Evolutionary conservation across 2,888 invertebrate species (phyloP).

Genomic region (Parelbella ahira): DNA sequence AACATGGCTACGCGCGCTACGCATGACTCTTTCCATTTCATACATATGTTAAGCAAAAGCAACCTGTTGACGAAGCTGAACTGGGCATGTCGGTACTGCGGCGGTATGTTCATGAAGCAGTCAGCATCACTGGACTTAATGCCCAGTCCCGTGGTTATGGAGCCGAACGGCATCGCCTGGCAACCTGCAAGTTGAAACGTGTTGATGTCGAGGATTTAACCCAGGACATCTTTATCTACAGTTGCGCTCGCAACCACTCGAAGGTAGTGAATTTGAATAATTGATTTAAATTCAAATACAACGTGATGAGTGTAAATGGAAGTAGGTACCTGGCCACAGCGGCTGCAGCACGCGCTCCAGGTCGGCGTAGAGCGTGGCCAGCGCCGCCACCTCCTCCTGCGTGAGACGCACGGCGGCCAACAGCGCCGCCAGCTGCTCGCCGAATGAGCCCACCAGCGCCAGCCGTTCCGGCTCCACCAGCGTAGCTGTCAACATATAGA

Average conservation of each 20-base stretch:
- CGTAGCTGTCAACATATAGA: too few relatives aligned
- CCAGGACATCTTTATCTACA: too few relatives aligned
- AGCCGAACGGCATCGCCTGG: slow-evolving; percentile 83
- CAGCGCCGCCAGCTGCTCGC: slow-evolving; percentile 55
- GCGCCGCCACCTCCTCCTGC: slow-evolving; percentile 47
- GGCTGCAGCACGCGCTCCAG: slow-evolving; percentile 52
- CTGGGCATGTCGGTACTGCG: slow-evolving; percentile 31
- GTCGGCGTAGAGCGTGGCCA: slow-evolving; percentile 62
- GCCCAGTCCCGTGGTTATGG: slow-evolving; percentile 85
- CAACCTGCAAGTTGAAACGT: too few relatives aligned
- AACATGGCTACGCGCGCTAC: too few relatives aligned
- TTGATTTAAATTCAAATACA: too few relatives aligned
- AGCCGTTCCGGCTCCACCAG: slow-evolving; percentile 45
- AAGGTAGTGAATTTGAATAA: too few relatives aligned
- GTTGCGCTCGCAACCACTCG: too few relatives aligned
- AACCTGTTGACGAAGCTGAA: slow-evolving; percentile 39
- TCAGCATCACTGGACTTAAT: slow-evolving; percentile 87
- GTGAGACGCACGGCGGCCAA: slow-evolving; percentile 56
- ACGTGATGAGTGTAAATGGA: too few relatives aligned
- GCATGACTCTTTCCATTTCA: too few relatives aligned
- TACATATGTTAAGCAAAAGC: too few relatives aligned
- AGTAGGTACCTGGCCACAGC: slow-evolving; percentile 67
- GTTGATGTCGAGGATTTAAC: too few relatives aligned
- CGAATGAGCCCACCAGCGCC: slow-evolving; percentile 55
- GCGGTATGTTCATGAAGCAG: slow-evolving; percentile 80